Percentiles rank a stretch among this genome's conserved stretches.
These are phyloP conservation scores for Epizoanthus illoricatus DNA, from an alignment of 92 coral and sea anemone genomes.

Conservation along the genomic window DNA sequence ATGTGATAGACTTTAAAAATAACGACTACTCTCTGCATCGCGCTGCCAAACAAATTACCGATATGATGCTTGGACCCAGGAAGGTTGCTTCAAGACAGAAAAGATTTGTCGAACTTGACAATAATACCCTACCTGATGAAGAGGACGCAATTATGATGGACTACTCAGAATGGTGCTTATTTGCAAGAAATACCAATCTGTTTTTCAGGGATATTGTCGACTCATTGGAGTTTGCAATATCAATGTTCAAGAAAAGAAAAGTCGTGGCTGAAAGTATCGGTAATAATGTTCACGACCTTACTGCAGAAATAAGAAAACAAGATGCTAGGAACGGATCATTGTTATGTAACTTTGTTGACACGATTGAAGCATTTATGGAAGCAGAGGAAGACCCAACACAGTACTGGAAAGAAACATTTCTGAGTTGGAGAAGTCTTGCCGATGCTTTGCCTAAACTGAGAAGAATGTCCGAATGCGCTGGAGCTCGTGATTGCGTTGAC, in stretches of 20 bases:
- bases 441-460: constrained; percentile 13
- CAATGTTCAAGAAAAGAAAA: neutral
- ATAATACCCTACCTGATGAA: neutral
- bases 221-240: constrained; percentile 24
- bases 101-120: neutral
- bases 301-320: neutral
- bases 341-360: neutral
- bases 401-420: constrained; percentile 21
- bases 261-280: neutral
- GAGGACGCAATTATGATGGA: neutral
- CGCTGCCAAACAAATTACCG: constrained; percentile 45
- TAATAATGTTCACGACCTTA: neutral
- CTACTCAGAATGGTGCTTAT: constrained; percentile 11
- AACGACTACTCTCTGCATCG: constrained; percentile 33
- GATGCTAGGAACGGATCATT: neutral
- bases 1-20: constrained; percentile 50
- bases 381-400: neutral
- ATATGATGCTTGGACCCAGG: constrained; percentile 9
- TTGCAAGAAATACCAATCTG: constrained; percentile 16
- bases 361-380: neutral
- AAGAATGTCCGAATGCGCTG: constrained; percentile 42
- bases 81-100: neutral
- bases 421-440: constrained; percentile 7
- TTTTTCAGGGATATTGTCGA: constrained; percentile 36
- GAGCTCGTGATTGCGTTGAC: constrained; percentile 36